phyloP scores from a whole-genome alignment of 1,140 invertebrate genomes.

The Atta cephalotes region DNA sequence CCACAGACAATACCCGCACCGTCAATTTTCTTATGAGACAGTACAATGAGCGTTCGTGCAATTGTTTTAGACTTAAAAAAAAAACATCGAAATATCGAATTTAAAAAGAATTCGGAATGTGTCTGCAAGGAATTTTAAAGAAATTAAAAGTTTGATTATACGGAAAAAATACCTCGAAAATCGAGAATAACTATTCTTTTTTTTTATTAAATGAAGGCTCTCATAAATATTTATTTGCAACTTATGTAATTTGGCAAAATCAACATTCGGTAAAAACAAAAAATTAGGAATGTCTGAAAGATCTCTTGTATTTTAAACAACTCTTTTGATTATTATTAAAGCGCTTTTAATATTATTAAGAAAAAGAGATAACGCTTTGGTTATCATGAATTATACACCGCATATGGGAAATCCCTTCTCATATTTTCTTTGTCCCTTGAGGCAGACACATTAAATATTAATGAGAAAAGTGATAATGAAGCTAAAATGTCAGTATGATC shows the following conservation, averaged over 20 bases:
- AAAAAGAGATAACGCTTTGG: neutral
- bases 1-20: neutral
- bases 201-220: neutral
- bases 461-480: conserved; percentile 41
- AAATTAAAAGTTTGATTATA: neutral
- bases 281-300: neutral
- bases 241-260: neutral
- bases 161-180: neutral
- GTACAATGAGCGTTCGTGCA: neutral
- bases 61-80: neutral
- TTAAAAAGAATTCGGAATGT: neutral
- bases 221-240: neutral
- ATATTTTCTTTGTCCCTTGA: conserved; percentile 6
- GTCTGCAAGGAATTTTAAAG: neutral
- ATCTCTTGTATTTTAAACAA: neutral
- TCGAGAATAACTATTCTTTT: neutral
- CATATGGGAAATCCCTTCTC: conserved; percentile 16
- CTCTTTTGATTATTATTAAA: conserved; percentile 3
- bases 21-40: neutral
- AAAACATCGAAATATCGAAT: neutral
- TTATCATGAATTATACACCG: neutral
- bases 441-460: conserved; percentile 8
- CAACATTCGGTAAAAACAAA: conserved; percentile 16
- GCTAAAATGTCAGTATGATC: neutral
- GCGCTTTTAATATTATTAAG: neutral